phyloP scores from a whole-genome alignment of 2,113 vertebrate species.

The Cairina moschata region DNA sequence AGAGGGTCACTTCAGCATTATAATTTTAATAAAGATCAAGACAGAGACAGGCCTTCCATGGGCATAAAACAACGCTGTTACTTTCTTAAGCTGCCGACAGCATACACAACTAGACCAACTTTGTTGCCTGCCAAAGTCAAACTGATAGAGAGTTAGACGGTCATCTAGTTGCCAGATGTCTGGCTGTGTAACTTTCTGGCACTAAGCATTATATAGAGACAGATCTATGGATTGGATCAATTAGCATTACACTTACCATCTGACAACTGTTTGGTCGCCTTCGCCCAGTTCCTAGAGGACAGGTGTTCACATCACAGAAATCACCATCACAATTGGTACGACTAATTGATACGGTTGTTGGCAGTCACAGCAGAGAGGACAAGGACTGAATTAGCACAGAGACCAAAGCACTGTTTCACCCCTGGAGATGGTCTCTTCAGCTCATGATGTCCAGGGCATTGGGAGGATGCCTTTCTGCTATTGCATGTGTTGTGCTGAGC shows the following conservation, averaged over 20 bases:
- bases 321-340: constrained; percentile 71
- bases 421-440: constrained; percentile 53
- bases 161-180: constrained; percentile 81
- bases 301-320: constrained; percentile 79
- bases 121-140: constrained; percentile 70
- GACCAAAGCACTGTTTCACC: constrained; percentile 48
- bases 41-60: background rate
- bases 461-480: background rate
- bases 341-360: constrained; percentile 76
- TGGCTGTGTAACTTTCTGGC: constrained; percentile 80
- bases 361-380: constrained; percentile 73
- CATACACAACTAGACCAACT: constrained; percentile 65
- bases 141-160: constrained; percentile 69
- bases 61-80: constrained; percentile 17
- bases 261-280: constrained; percentile 82
- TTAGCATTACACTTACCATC: constrained; percentile 83
- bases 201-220: constrained; percentile 70
- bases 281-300: constrained; percentile 78
- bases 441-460: background rate
- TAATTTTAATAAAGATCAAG: constrained; percentile 48
- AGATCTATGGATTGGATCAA: constrained; percentile 81
- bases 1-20: constrained; percentile 16
- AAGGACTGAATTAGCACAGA: constrained; percentile 56
- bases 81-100: constrained; percentile 55
- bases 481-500: background rate